Evolutionary conservation across 1,140 invertebrate genomes (phyloP).

Genomic region (Cydia fagiglandana): DNA sequence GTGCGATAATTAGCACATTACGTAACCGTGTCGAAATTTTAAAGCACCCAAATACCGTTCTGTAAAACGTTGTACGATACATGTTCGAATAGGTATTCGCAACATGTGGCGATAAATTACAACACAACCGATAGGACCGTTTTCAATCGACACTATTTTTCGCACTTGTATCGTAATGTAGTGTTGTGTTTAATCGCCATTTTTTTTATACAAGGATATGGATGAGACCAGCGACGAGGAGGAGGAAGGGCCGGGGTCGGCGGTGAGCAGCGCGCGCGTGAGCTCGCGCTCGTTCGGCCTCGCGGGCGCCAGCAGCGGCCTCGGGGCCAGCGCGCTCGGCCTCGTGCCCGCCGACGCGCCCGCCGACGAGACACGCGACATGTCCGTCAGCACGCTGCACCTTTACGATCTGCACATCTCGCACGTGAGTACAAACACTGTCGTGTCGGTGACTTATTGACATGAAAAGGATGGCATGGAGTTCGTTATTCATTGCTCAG

Average conservation of each 20-base stretch:
- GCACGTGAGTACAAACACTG: constrained; percentile 48
- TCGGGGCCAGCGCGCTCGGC: constrained; percentile 40
- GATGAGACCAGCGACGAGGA: constrained; percentile 69
- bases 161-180: too few species aligned
- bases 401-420: constrained; percentile 74
- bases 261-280: constrained; percentile 34
- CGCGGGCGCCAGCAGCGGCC: constrained; percentile 40
- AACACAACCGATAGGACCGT: too few species aligned
- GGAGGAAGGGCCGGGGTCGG: constrained; percentile 40
- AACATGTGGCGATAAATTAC: too few species aligned
- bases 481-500: too few species aligned
- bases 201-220: constrained; percentile 55
- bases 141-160: too few species aligned
- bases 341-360: constrained; percentile 32
- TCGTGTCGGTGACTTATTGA: too few species aligned
- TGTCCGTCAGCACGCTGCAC: constrained; percentile 76
- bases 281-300: constrained; percentile 35
- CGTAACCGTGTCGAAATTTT: too few species aligned
- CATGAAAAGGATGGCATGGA: too few species aligned
- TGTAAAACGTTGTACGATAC: too few species aligned
- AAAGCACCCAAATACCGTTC: too few species aligned
- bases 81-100: too few species aligned
- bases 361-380: constrained; percentile 58
- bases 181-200: neutral
- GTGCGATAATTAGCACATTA: too few species aligned